Percentiles rank a stretch among this genome's conserved stretches.
Evolutionary conservation across 2,797 vertebrate species (phyloP).

Genomic region (Dendrocincla tyrannina): DNA sequence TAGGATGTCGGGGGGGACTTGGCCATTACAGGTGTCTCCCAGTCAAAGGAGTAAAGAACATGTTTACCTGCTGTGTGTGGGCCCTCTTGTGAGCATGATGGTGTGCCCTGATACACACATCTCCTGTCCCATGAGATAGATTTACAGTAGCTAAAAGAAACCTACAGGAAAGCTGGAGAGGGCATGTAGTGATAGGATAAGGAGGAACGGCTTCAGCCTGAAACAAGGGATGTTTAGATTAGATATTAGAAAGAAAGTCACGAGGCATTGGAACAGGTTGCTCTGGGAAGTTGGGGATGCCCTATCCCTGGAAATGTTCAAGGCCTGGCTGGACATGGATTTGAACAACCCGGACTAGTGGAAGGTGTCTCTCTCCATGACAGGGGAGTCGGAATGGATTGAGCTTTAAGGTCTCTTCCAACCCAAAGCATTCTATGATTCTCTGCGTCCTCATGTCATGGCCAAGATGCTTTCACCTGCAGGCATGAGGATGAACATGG

Average conservation of each 20-base stretch:
- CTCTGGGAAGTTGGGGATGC: background rate
- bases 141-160: background rate
- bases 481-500: background rate
- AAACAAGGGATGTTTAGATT: background rate
- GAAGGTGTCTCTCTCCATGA: background rate
- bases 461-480: background rate
- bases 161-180: background rate
- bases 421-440: background rate
- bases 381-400: background rate
- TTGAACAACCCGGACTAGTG: background rate
- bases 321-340: background rate
- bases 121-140: background rate
- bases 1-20: accelerated
- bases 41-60: background rate
- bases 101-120: accelerated
- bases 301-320: background rate
- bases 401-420: background rate
- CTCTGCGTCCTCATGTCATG: accelerated
- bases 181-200: background rate
- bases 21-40: background rate
- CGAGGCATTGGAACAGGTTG: background rate
- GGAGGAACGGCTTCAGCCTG: background rate
- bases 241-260: background rate
- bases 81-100: background rate
- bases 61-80: background rate